These are phyloP conservation scores for Minunthozetes semirufus DNA, from an alignment of 2,888 invertebrate genomes.

Conservation along the genomic window DNA sequence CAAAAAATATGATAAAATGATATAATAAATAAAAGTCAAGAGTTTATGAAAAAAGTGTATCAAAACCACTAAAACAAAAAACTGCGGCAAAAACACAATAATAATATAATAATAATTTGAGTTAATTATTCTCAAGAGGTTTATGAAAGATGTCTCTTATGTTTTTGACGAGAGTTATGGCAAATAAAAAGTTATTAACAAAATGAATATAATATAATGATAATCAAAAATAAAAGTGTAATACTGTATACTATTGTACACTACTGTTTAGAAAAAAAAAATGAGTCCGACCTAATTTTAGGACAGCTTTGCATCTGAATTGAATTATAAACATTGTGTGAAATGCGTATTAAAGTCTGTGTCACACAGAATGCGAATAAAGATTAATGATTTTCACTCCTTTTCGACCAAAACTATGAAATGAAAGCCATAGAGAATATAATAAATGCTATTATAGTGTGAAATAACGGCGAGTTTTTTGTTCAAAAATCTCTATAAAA, in stretches of 20 bases:
- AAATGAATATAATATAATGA: conserved; percentile 1
- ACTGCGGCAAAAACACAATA: neutral
- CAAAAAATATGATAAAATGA: too few species aligned
- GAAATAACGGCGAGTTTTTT: neutral
- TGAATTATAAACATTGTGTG: conserved; percentile 7
- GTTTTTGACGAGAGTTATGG: neutral
- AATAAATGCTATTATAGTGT: neutral
- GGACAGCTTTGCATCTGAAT: neutral
- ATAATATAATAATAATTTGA: conserved; percentile 3
- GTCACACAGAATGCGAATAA: neutral
- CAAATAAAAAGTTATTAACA: neutral
- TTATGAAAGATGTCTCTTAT: neutral
- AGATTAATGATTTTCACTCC: neutral
- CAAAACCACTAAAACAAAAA: neutral
- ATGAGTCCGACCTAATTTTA: neutral
- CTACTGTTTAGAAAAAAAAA: too few species aligned
- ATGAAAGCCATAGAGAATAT: too few species aligned
- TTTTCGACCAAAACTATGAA: too few species aligned
- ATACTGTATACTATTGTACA: neutral
- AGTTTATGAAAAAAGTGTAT: neutral
- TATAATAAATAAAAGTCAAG: too few species aligned
- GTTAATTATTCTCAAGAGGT: conserved; percentile 18
- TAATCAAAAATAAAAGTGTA: neutral
- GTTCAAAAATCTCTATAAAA: neutral
- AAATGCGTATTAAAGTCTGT: neutral